Evolutionary conservation across 2,888 invertebrate genomes (phyloP), one percentile per base, ranked within the genome.

Genomic region (Eilema depressum): DNA sequence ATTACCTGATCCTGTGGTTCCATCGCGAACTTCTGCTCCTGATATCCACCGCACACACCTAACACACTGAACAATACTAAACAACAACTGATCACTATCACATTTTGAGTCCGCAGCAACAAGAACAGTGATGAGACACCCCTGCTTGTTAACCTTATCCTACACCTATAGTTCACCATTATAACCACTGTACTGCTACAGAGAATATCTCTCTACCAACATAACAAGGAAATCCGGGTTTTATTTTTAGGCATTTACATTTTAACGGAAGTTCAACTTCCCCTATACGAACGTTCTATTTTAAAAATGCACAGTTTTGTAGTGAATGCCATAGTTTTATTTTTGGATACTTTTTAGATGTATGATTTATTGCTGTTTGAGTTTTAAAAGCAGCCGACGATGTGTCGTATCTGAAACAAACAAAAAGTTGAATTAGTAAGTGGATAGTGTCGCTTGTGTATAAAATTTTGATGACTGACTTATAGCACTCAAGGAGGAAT

Each of bases 1-100:
- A 68, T 76, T 84, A 92, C 96, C 92, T 95, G 97, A 96, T 99
- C 98, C 90, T 97, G 97, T 11, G 99, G 99, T 89, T 99, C 98
- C 96, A 98, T 98, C 62, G 98, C 98, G 93, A 99, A 99, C 91
- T 97, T 97, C 93, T 99, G 99, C 84, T 97, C 97, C 63, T 88
- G 88, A 80, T 84, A 88, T 83, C 95, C 88, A 75, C 86, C 87
- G 83, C 92, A 86, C 88, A 93, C 86, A 91, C 90, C 81, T 86
- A 91, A 77, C 85, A 86, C 80, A 88, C 85, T 78, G 83, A 86
- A 86, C 80, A 89, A 84, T 80, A 83, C 75, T 78, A 79, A 83
- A 85, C 78, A 84, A 83, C 83, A 77, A 76, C 78, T 78, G 76
- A 79, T 72, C 71, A 79, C 70, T 70, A 74, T 60, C 68, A 77